Percentiles rank a stretch among this genome's conserved stretches.
phyloP scores from a whole-genome alignment of 2,113 vertebrate species.

The Nycticebus coucang region DNA sequence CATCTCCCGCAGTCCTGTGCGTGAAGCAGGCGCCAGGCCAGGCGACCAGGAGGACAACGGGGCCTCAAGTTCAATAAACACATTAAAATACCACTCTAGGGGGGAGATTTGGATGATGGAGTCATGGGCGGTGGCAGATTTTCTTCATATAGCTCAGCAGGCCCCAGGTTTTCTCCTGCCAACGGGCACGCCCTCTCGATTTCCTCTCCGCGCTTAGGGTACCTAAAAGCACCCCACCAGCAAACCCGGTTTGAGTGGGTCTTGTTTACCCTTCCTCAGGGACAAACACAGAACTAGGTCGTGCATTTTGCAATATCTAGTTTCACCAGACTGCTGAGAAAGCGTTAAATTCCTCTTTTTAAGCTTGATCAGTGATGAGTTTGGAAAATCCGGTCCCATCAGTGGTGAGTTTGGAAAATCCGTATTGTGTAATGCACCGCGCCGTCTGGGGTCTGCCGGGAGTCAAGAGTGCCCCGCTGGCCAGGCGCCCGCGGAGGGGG shows the following conservation, averaged over 20 bases:
- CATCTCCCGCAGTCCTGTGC: no score
- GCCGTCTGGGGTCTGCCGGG: background rate
- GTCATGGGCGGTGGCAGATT: fast-evolving
- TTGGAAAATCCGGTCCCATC: background rate
- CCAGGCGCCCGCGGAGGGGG: no score
- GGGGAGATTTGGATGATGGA: no score
- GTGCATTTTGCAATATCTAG: background rate
- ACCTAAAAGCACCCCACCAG: background rate
- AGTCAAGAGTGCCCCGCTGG: background rate
- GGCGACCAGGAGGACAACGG: no score
- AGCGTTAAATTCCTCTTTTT: slow-evolving; percentile 33
- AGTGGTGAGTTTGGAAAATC: background rate
- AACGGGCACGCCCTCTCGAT: background rate
- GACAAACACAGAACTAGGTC: background rate
- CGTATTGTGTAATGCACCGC: background rate
- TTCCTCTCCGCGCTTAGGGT: background rate
- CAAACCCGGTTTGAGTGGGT: background rate
- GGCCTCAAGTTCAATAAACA: background rate
- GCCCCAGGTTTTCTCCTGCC: background rate
- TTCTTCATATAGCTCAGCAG: background rate
- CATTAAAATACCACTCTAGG: background rate
- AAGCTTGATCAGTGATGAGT: background rate
- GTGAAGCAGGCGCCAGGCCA: no score
- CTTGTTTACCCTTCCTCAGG: background rate
- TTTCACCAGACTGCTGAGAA: background rate